Base-by-base conservation (phyloP, 35 echinoderm and acorn worm species). In the Chiridota heheva region DNA sequence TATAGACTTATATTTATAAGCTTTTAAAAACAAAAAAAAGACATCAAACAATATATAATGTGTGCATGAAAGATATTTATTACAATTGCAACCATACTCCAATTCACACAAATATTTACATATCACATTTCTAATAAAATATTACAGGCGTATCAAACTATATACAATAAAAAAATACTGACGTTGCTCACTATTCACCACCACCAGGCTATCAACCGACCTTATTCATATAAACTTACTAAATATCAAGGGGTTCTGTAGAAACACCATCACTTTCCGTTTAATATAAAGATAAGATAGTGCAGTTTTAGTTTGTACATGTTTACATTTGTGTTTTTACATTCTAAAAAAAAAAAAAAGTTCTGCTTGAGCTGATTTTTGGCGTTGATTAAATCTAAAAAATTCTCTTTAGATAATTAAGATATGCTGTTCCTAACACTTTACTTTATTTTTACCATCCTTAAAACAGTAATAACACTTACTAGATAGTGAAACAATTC, bases 261-360 rank as follows among this genome's bases (percentile, higher is more conserved):
- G 87, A 57, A 18, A 90, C 17, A 3, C 81, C 62, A 25, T 90
- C 87, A 84, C 87, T 58, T 84, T 90, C 10, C 62, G 55, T 44
- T 84, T 90, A 60, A 76, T 64, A 37, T 90, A 90, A 8, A 90
- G 36, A 51, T 84, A 90, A 5, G 87, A 42, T 7, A 90, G 67
- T 2, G 87, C 87, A n/a, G 57, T 75, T 39, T 84, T 90, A 8
- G 26, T n/a, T 51, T 69, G 72, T 17, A 35, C 65, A 49, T 90
- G 80, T 90, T 26, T 66, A 49, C 79, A 90, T 90, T 57, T 42
- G n/a, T 30, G n/a, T 64, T 32, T 47, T 38, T 37, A 24, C 37
- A 88, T 33, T 42, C 67, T 40, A 47, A 88, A 82, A 4, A 76
- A 76, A 7, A 33, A 27, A 39, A 72, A 60, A 17, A 24, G 39